A percentile compares a stretch with the other conserved stretches of the same genome.
Evolutionary conservation across 2,113 vertebrate species (phyloP).

Genomic region (Ornithorhynchus anatinus): DNA sequence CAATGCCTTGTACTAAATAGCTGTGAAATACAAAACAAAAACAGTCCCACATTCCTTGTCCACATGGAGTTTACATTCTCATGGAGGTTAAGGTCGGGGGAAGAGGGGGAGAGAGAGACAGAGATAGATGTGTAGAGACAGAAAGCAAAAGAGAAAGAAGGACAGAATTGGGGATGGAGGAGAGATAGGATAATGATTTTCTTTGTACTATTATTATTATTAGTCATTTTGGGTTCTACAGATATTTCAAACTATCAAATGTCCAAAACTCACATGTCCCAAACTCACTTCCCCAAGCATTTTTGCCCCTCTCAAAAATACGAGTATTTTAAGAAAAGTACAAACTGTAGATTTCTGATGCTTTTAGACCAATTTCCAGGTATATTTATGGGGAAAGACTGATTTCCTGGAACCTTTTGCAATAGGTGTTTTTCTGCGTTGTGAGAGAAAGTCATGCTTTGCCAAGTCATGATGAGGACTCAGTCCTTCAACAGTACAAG

Average conservation of each 20-base stretch:
- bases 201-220: too few species aligned
- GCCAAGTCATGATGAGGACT: slow-evolving; percentile 38
- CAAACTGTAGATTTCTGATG: slow-evolving; percentile 19
- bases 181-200: too few species aligned
- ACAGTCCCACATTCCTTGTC: too few species aligned
- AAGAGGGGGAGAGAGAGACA: too few species aligned
- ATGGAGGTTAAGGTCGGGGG: too few species aligned
- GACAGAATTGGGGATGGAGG: too few species aligned
- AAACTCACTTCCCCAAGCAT: slow-evolving; percentile 33
- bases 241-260: slow-evolving; percentile 16
- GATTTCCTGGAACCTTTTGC: slow-evolving; percentile 49
- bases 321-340: slow-evolving; percentile 31
- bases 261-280: slow-evolving; percentile 23
- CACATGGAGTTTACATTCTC: too few species aligned
- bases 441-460: slow-evolving; percentile 40
- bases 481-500: too few species aligned
- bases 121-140: too few species aligned
- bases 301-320: slow-evolving; percentile 23
- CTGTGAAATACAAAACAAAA: too few species aligned
- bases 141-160: too few species aligned
- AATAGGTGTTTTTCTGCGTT: slow-evolving; percentile 38
- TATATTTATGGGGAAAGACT: slow-evolving; percentile 10
- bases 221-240: slow-evolving; percentile 39
- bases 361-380: slow-evolving; percentile 32
- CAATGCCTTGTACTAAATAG: too few species aligned